Percentiles rank a stretch among this genome's conserved stretches.
Conservation (phyloP, 2,888 invertebrate species). For the Omphaloscelis lunosa region DNA sequence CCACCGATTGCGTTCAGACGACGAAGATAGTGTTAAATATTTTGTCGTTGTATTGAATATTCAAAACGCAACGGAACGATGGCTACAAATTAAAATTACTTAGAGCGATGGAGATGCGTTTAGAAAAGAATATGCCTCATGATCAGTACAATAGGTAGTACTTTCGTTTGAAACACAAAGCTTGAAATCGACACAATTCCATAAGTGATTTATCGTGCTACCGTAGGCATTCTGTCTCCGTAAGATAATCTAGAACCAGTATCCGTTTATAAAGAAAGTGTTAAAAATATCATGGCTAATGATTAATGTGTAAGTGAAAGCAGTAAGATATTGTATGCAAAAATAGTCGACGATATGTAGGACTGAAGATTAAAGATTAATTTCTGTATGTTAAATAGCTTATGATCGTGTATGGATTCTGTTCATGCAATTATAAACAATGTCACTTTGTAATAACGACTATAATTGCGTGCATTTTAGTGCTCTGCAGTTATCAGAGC, state of each 20-base stretch:
- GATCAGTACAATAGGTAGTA: conserved; percentile 68
- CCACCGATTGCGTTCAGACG: conserved; percentile 18
- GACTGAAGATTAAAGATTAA: conserved; percentile 65
- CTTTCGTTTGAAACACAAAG: conserved; percentile 68
- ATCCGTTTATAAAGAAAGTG: conserved; percentile 71
- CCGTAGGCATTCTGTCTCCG: conserved; percentile 64
- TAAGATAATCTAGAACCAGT: conserved; percentile 62
- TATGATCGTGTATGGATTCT: conserved; percentile 31
- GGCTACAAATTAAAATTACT: conserved; percentile 71
- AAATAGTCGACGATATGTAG: conserved; percentile 67
- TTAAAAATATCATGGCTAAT: conserved; percentile 68
- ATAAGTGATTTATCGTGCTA: conserved; percentile 76
- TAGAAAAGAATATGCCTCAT: conserved; percentile 60
- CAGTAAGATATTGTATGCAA: conserved; percentile 72
- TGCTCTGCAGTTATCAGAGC: conserved; percentile 52
- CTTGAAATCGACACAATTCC: conserved; percentile 71
- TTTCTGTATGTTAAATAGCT: conserved; percentile 61
- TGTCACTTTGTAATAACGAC: conserved; percentile 39
- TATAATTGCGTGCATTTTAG: conserved; percentile 42
- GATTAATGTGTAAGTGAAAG: conserved; percentile 75
- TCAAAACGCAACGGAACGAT: conserved; percentile 25
- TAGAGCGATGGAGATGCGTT: conserved; percentile 53
- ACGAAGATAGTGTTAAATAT: conserved; percentile 23
- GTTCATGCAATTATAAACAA: conserved; percentile 32
- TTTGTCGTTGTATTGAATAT: conserved; percentile 26